Evolutionary conservation across 2,797 vertebrate species (phyloP).

Genomic region (Silurus aristotelis): DNA sequence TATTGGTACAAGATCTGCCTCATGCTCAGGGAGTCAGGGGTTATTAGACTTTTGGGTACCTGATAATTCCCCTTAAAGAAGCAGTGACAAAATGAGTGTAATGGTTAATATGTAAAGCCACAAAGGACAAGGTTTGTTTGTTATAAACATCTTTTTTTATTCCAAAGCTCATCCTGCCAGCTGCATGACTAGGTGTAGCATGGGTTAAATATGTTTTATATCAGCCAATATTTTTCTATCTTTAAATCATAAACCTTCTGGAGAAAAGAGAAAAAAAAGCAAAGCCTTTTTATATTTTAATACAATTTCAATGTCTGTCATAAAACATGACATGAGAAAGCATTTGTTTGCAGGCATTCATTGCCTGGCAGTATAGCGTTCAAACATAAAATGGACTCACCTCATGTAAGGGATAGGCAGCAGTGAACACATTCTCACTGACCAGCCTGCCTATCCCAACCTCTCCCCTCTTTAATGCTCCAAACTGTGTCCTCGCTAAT

Average conservation of each 20-base stretch:
- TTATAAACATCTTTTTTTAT: no score
- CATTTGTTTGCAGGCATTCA: background rate
- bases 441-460: conserved; percentile 76
- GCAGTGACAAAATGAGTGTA: background rate
- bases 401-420: conserved; percentile 79
- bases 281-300: background rate
- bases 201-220: background rate
- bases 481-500: conserved; percentile 71
- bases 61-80: conserved; percentile 71
- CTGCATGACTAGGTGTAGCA: background rate
- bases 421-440: conserved; percentile 72
- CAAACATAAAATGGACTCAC: conserved; percentile 55
- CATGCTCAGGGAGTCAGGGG: conserved; percentile 72
- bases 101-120: background rate
- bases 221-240: background rate
- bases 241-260: background rate
- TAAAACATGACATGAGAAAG: background rate
- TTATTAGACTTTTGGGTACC: conserved; percentile 60
- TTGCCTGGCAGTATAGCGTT: background rate
- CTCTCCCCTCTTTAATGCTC: conserved; percentile 75
- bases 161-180: background rate
- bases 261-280: background rate
- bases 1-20: conserved; percentile 75
- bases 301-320: background rate
- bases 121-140: background rate